Percentiles rank a stretch among this genome's conserved stretches.
Conservation (phyloP, 2,797 vertebrate species). For the Betta splendens region DNA sequence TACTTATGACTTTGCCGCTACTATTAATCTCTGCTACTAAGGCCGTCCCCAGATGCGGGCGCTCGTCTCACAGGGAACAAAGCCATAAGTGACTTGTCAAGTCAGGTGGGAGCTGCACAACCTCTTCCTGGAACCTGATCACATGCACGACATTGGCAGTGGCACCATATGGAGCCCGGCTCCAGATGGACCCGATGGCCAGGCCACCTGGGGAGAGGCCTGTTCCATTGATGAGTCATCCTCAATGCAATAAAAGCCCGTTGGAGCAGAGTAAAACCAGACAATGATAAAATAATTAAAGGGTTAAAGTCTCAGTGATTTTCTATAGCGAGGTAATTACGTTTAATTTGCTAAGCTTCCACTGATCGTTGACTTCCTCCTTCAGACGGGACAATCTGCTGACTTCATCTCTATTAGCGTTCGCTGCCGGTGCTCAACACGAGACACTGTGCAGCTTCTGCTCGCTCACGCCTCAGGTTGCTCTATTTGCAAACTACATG, state of each 20-base stretch:
- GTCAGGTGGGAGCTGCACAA: conserved; percentile 4
- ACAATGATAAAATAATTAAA: conserved; percentile 1
- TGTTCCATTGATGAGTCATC: not conserved
- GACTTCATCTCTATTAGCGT: conserved; percentile 41
- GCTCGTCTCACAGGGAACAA: not conserved
- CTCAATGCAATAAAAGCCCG: not conserved
- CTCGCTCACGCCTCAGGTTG: conserved; percentile 4
- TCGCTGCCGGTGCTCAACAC: conserved; percentile 33
- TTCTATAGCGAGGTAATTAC: conserved; percentile 33
- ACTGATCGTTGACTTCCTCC: conserved; percentile 39
- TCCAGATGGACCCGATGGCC: not conserved
- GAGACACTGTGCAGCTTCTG: not conserved
- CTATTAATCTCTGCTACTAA: not conserved
- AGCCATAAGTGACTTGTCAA: not conserved
- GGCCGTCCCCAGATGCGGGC: not conserved
- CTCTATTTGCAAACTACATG: conserved; percentile 40
- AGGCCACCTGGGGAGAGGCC: not conserved
- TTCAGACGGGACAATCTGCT: conserved; percentile 50
- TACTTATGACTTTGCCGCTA: not conserved
- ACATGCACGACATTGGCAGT: conserved; percentile 7
- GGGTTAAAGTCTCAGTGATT: conserved; percentile 10
- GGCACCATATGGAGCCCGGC: too few relatives aligned
- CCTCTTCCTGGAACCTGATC: conserved; percentile 2
- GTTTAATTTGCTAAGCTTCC: conserved; percentile 18
- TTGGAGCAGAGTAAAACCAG: not conserved